These are phyloP conservation scores for Melanotaenia duboulayi DNA, from an alignment of 2,113 vertebrate genomes.

Conservation along the genomic window DNA sequence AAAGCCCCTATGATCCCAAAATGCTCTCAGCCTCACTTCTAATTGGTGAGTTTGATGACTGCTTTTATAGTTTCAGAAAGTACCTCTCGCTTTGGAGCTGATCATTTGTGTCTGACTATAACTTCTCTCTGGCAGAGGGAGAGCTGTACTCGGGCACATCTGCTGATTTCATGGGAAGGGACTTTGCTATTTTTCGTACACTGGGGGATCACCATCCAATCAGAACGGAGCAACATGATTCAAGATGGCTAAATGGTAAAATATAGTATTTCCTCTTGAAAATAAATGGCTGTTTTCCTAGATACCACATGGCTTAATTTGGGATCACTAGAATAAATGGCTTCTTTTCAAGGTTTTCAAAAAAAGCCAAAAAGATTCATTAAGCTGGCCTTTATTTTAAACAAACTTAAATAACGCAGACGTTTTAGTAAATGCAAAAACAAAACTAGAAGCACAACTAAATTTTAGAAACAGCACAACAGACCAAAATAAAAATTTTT, in stretches of 20 bases:
- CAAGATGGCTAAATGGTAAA: constrained; percentile 97
- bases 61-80: constrained; percentile 44
- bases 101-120: constrained; percentile 38
- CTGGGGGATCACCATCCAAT: constrained; percentile 96
- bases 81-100: constrained; percentile 1
- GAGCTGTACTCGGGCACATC: constrained; percentile 97
- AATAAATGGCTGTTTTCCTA: not conserved
- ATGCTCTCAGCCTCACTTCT: constrained; percentile 94
- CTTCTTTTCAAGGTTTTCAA: too few species aligned
- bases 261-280: not conserved
- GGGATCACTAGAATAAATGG: too few species aligned
- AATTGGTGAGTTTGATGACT: constrained; percentile 85
- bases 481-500: too few species aligned
- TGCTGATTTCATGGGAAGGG: constrained; percentile 98
- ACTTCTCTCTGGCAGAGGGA: constrained; percentile 85
- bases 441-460: too few species aligned
- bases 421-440: not conserved
- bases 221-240: constrained; percentile 97
- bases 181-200: constrained; percentile 98
- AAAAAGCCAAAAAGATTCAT: too few species aligned
- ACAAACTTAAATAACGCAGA: not conserved
- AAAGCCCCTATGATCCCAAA: constrained; percentile 98
- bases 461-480: not conserved
- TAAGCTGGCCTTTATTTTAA: too few species aligned
- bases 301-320: too few species aligned